Conservation (phyloP, 2,113 vertebrate species). For the Pseudolaguvia tuberculata region DNA sequence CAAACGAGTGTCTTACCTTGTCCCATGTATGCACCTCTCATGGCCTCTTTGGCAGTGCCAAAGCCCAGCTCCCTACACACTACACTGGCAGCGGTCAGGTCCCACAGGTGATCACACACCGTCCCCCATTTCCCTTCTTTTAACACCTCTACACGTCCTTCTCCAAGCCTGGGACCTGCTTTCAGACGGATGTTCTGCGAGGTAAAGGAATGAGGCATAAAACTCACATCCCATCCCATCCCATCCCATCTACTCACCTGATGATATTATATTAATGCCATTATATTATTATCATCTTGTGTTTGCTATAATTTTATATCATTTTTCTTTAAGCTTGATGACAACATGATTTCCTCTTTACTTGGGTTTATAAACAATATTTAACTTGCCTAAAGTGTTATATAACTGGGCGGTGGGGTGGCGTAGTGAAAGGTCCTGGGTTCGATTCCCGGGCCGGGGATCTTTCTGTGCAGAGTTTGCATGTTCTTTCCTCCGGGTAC, state of each 20-base stretch:
- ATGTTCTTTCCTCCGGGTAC: too few species aligned
- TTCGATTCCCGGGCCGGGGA: too few species aligned
- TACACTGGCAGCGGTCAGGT: slow-evolving; percentile 80
- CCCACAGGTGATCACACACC: slow-evolving; percentile 87
- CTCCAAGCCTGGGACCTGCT: slow-evolving; percentile 78
- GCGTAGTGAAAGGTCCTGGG: too few species aligned
- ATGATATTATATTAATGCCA: too few species aligned
- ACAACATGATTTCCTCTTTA: not conserved
- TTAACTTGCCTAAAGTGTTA: too few species aligned
- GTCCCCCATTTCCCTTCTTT: slow-evolving; percentile 87
- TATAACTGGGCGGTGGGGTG: too few species aligned
- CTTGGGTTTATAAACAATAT: not conserved
- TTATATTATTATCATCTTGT: too few species aligned
- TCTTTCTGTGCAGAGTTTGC: too few species aligned
- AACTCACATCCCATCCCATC: not conserved
- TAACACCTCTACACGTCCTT: slow-evolving; percentile 92
- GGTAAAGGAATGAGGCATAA: not conserved
- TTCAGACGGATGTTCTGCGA: slow-evolving; percentile 77
- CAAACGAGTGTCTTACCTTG: slow-evolving; percentile 73
- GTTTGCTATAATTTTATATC: not conserved
- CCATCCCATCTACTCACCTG: not conserved
- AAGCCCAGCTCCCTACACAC: slow-evolving; percentile 93
- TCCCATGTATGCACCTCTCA: slow-evolving; percentile 80
- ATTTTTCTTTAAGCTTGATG: not conserved
- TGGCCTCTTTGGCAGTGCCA: slow-evolving; percentile 82